Conservation (phyloP, 2,797 vertebrate species). For the Chromis chromis region DNA sequence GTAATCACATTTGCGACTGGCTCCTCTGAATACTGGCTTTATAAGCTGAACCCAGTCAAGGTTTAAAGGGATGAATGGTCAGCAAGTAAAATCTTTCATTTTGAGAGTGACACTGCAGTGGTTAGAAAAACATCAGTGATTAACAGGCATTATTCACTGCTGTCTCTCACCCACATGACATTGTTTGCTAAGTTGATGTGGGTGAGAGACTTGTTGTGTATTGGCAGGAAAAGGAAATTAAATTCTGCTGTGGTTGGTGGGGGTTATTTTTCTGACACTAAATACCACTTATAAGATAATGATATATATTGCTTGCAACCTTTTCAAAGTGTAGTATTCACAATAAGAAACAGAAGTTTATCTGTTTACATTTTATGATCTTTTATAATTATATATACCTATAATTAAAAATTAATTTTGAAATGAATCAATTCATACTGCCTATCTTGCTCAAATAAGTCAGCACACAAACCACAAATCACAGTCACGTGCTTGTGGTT, state of each 20-base stretch:
- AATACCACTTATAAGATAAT: neutral
- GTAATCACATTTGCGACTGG: constrained; percentile 22
- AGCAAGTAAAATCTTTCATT: neutral
- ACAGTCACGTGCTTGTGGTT: neutral
- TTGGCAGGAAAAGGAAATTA: neutral
- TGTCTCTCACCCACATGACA: neutral
- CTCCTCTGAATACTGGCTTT: constrained; percentile 22
- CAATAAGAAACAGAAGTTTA: neutral
- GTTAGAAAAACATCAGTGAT: constrained; percentile 1
- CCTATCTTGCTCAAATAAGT: no score
- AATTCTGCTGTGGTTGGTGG: neutral
- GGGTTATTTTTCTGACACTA: neutral
- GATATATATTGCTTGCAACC: neutral
- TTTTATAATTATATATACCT: neutral
- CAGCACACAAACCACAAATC: no score
- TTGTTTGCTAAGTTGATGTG: neutral
- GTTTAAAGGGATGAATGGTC: constrained; percentile 26
- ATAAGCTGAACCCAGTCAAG: constrained; percentile 26
- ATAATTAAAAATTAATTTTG: neutral
- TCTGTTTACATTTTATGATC: neutral
- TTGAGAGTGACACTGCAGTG: neutral
- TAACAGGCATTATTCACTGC: neutral
- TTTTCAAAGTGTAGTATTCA: neutral
- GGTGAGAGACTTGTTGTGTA: neutral
- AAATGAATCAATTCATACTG: no score